Conservation (phyloP, 2,888 invertebrate genomes). For the Omphaloscelis lunosa region DNA sequence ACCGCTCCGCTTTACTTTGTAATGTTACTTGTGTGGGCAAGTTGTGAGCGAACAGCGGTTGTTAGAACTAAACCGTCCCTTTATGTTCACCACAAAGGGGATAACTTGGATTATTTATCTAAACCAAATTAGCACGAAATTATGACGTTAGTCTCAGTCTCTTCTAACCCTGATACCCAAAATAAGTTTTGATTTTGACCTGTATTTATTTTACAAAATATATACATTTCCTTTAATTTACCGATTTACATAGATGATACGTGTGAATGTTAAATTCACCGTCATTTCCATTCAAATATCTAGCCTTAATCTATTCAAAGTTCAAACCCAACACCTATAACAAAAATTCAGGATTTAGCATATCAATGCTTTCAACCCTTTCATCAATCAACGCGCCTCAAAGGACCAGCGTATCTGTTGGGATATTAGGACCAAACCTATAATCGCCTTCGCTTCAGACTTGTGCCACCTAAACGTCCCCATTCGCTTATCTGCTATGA, state of each 20-base stretch:
- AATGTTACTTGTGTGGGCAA: conserved; percentile 64
- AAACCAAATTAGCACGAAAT: background rate
- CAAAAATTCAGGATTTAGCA: conserved; percentile 32
- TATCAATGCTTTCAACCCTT: conserved; percentile 50
- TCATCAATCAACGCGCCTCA: conserved; percentile 60
- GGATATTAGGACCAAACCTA: conserved; percentile 26
- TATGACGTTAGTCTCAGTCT: background rate
- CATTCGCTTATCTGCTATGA: conserved; percentile 84
- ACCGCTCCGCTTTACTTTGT: conserved; percentile 74
- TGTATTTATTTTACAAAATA: background rate
- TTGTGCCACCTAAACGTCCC: conserved; percentile 65
- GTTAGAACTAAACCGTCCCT: background rate
- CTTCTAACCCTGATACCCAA: background rate
- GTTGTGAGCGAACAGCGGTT: conserved; percentile 27
- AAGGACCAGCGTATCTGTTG: conserved; percentile 42
- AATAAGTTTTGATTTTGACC: background rate
- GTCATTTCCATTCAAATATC: conserved; percentile 33
- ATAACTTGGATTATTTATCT: background rate
- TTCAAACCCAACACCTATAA: conserved; percentile 2
- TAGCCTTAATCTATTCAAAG: conserved; percentile 22
- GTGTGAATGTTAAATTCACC: background rate
- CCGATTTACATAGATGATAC: background rate
- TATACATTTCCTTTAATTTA: background rate
- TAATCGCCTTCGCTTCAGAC: conserved; percentile 49
- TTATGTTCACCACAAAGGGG: background rate